phyloP scores from a whole-genome alignment of 53 echinoderm and acorn worm species.

The Patiria pectinifera region DNA sequence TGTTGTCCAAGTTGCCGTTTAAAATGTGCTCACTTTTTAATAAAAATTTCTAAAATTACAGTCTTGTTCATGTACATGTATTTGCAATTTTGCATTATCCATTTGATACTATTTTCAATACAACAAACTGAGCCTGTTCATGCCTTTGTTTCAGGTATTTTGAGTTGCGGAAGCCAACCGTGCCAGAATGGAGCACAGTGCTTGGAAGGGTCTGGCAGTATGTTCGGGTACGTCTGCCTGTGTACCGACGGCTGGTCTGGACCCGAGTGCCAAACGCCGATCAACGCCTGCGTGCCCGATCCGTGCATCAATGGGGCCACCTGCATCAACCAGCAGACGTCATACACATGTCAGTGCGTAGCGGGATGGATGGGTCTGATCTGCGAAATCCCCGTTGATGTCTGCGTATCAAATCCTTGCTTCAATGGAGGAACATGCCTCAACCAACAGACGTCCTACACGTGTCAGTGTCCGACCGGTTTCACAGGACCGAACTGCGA shows the following conservation, averaged over 20 bases:
- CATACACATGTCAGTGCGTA: conserved; percentile 41
- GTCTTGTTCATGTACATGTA: neutral
- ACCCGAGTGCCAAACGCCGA: neutral
- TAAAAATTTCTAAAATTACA: too few relatives aligned
- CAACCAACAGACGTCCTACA: conserved; percentile 5
- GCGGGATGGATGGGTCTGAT: conserved; percentile 24
- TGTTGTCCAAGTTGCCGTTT: too few relatives aligned
- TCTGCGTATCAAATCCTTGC: neutral
- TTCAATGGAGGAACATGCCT: conserved; percentile 31
- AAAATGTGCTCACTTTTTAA: too few relatives aligned
- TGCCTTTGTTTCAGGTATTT: conserved; percentile 8
- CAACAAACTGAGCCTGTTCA: too few relatives aligned
- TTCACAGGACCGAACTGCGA: conserved; percentile 69
- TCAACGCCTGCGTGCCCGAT: neutral
- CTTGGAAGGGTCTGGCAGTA: neutral
- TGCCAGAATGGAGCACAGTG: conserved; percentile 51
- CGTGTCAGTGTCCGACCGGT: conserved; percentile 72
- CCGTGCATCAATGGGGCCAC: conserved; percentile 30
- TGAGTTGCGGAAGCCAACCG: conserved; percentile 25
- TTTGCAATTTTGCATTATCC: too few relatives aligned
- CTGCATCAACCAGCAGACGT: conserved; percentile 22
- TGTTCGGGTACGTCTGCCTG: conserved; percentile 25
- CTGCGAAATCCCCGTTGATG: conserved; percentile 33
- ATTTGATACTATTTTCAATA: neutral
- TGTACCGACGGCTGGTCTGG: conserved; percentile 45